Percentiles rank a stretch among this genome's conserved stretches.
phyloP scores from a whole-genome alignment of 2,797 vertebrate species.

The Sphenodon punctatus region DNA sequence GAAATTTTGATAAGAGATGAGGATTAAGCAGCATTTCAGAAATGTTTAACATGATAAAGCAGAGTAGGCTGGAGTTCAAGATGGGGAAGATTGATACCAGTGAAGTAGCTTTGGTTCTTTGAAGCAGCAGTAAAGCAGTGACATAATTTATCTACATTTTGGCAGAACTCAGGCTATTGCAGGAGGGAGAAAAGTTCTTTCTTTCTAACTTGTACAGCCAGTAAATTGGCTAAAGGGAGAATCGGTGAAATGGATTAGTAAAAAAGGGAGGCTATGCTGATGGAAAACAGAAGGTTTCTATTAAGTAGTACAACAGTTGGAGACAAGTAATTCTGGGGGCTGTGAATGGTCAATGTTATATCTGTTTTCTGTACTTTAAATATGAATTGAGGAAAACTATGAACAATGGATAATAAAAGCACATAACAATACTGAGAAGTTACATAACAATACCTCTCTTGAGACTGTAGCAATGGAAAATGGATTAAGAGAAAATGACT shows the following conservation, averaged over 20 bases:
- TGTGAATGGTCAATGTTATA: neutral
- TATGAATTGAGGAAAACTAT: neutral
- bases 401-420: neutral
- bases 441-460: neutral
- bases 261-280: neutral
- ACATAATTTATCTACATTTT: neutral
- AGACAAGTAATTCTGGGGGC: neutral
- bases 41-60: conserved; percentile 17
- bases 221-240: neutral
- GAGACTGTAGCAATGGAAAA: neutral
- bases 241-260: neutral
- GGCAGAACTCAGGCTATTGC: neutral
- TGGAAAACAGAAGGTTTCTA: neutral
- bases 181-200: neutral
- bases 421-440: neutral
- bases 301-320: neutral
- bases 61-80: conserved; percentile 7
- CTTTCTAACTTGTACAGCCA: fast-evolving
- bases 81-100: neutral
- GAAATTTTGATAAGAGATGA: conserved; percentile 9
- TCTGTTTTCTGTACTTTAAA: neutral
- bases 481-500: neutral
- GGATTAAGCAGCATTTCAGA: conserved; percentile 33
- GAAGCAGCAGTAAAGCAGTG: neutral
- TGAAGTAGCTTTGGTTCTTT: neutral